Evolutionary conservation across 2,797 vertebrate genomes (phyloP).

Genomic region (Galago senegalensis): DNA sequence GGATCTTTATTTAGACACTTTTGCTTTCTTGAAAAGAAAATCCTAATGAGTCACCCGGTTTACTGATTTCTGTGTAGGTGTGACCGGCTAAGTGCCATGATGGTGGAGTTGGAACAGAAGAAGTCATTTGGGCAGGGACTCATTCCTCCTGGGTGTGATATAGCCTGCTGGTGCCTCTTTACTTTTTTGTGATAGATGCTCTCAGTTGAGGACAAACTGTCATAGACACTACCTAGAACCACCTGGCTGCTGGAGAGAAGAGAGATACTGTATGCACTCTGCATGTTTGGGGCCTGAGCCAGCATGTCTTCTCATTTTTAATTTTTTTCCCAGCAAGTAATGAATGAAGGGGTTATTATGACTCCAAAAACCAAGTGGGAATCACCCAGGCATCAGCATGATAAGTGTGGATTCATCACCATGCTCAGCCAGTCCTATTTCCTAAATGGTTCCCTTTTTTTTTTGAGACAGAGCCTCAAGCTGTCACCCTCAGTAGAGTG

Average conservation of each 20-base stretch:
- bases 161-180: background rate
- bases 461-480: background rate
- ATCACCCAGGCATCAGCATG: background rate
- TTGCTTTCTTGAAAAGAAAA: slow-evolving; percentile 68
- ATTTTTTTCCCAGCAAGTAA: background rate
- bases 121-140: background rate
- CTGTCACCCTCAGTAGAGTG: no score
- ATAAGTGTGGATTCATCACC: background rate
- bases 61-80: slow-evolving; percentile 60
- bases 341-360: background rate
- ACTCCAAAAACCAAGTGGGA: background rate
- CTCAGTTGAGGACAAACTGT: background rate
- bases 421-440: background rate
- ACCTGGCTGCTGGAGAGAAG: background rate
- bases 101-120: background rate
- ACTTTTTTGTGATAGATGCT: background rate
- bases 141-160: background rate
- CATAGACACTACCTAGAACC: background rate
- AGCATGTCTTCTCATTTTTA: background rate
- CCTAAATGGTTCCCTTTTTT: background rate
- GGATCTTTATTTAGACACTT: slow-evolving; percentile 72
- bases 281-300: background rate
- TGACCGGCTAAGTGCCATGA: slow-evolving; percentile 17
- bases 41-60: slow-evolving; percentile 58
- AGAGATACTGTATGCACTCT: background rate